phyloP scores from a whole-genome alignment of 2,888 invertebrate species.

The Leistus spinibarbis region DNA sequence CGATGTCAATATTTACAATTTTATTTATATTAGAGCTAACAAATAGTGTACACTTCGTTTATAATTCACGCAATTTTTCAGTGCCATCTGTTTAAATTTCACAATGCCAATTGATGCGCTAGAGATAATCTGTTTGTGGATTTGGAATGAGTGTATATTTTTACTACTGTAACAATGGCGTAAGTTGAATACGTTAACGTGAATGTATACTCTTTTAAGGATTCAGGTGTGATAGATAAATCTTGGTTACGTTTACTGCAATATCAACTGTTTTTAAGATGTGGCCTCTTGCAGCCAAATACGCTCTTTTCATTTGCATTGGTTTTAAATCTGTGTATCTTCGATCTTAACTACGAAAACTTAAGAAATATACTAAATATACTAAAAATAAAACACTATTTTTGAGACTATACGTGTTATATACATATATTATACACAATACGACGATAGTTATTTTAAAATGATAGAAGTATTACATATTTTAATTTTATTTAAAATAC shows the following conservation, averaged over 20 bases:
- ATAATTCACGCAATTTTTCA: too few relatives aligned
- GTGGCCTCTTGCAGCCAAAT: neutral
- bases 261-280: neutral
- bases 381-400: neutral
- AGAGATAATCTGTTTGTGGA: too few relatives aligned
- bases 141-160: too few relatives aligned
- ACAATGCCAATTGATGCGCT: too few relatives aligned
- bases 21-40: too few relatives aligned
- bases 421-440: neutral
- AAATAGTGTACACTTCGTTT: too few relatives aligned
- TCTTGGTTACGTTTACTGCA: neutral
- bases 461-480: neutral
- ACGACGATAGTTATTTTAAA: neutral
- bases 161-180: too few relatives aligned
- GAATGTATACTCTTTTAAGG: neutral
- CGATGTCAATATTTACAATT: too few relatives aligned
- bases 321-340: neutral
- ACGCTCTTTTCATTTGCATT: neutral
- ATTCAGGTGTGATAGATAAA: neutral
- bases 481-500: neutral
- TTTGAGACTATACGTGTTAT: neutral
- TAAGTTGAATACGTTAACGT: too few relatives aligned
- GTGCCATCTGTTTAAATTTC: too few relatives aligned
- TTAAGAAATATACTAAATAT: neutral
- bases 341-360: neutral